Conservation (phyloP, 2,888 invertebrate species). For the Panopea generosa region DNA sequence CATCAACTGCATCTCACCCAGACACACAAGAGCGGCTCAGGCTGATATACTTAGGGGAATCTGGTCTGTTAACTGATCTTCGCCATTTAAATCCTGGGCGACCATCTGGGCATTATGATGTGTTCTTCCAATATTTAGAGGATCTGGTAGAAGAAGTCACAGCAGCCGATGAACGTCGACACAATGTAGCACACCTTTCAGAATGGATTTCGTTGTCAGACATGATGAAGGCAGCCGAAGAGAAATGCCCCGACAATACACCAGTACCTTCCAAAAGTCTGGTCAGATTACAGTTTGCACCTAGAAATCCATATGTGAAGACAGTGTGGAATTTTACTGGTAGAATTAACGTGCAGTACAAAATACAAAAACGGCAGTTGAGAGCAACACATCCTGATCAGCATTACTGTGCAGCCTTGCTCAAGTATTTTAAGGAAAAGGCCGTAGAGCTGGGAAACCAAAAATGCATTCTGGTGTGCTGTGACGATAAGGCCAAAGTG, state of each 20-base stretch:
- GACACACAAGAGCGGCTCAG: slow-evolving; percentile 42
- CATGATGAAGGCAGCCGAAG: background rate
- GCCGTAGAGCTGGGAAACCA: slow-evolving; percentile 35
- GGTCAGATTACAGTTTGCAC: slow-evolving; percentile 55
- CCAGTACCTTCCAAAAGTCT: slow-evolving; percentile 47
- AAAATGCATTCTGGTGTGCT: slow-evolving; percentile 14
- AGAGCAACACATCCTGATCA: slow-evolving; percentile 42
- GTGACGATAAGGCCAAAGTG: slow-evolving; percentile 44
- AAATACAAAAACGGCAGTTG: slow-evolving; percentile 51
- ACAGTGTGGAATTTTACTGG: slow-evolving; percentile 30
- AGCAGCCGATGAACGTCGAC: slow-evolving; percentile 53
- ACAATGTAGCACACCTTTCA: slow-evolving; percentile 35
- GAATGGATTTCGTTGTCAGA: slow-evolving; percentile 30
- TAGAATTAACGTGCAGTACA: slow-evolving; percentile 48
- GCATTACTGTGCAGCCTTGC: slow-evolving; percentile 50
- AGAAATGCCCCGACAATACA: background rate
- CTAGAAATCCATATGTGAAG: slow-evolving; percentile 39
- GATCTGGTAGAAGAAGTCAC: slow-evolving; percentile 27
- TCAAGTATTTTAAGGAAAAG: slow-evolving; percentile 46
- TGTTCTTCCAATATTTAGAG: slow-evolving; percentile 35
- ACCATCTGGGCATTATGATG: slow-evolving; percentile 38
- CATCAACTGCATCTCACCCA: slow-evolving; percentile 32
- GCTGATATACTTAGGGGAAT: slow-evolving; percentile 46
- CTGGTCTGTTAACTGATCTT: slow-evolving; percentile 36
- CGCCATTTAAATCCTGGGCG: slow-evolving; percentile 47